phyloP scores from a whole-genome alignment of 2,888 invertebrate species.

The Eilema griseolum region DNA sequence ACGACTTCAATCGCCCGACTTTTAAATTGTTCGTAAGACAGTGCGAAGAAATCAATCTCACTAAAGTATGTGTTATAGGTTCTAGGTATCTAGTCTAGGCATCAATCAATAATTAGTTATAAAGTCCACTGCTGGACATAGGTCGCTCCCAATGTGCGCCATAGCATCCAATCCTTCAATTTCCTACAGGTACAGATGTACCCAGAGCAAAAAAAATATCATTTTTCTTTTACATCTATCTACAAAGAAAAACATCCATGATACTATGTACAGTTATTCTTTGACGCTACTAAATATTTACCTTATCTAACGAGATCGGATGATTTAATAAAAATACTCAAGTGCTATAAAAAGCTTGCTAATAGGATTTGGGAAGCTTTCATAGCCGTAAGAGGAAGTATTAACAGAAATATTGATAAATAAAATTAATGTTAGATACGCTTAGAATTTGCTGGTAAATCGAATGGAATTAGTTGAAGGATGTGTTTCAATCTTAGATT shows the following conservation, averaged over 20 bases:
- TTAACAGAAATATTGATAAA: constrained; percentile 28
- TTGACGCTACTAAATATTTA: constrained; percentile 28
- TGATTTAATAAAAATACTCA: constrained; percentile 39
- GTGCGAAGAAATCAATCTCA: too few relatives aligned
- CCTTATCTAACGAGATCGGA: constrained; percentile 40
- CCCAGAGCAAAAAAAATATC: not conserved
- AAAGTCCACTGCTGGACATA: too few relatives aligned
- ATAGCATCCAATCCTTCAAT: too few relatives aligned
- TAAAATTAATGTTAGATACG: constrained; percentile 33
- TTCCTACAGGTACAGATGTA: not conserved
- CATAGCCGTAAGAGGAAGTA: constrained; percentile 22
- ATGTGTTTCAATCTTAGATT: not conserved
- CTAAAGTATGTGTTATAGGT: too few relatives aligned
- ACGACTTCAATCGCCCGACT: too few relatives aligned
- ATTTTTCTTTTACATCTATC: not conserved
- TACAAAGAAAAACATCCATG: not conserved
- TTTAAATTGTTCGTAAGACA: too few relatives aligned
- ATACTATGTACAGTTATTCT: constrained; percentile 10
- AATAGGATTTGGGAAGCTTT: constrained; percentile 36
- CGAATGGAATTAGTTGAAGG: constrained; percentile 9
- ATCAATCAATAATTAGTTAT: too few relatives aligned
- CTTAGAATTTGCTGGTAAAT: constrained; percentile 23
- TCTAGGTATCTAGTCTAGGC: too few relatives aligned
- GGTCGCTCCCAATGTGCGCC: too few relatives aligned
- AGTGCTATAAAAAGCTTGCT: constrained; percentile 31